Conservation (phyloP, 53 echinoderm and acorn worm species). For the Holothuria leucospilota region DNA sequence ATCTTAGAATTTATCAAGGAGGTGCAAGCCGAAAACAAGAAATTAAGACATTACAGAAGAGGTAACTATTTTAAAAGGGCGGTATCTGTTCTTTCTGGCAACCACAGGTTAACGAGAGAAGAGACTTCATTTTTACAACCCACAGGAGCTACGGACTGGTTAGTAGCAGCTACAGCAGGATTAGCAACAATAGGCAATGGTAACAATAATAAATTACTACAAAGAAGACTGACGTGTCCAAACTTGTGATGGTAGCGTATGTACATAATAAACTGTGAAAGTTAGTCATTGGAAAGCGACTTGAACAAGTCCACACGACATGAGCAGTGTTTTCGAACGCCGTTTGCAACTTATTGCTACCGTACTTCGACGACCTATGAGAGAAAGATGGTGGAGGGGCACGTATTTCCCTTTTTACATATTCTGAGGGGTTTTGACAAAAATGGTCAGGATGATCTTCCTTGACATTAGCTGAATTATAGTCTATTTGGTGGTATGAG, state of each 20-base stretch:
- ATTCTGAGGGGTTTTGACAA: too few relatives aligned
- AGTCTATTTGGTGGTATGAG: too few relatives aligned
- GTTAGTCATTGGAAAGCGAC: too few relatives aligned
- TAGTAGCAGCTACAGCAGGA: constrained; percentile 41
- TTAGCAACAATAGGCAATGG: constrained; percentile 8
- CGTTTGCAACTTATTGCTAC: too few relatives aligned
- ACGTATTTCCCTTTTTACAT: too few relatives aligned
- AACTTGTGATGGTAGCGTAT: constrained; percentile 60
- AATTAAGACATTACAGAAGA: constrained; percentile 64
- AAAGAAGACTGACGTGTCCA: constrained; percentile 89
- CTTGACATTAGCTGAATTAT: too few relatives aligned
- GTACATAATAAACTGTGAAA: background rate
- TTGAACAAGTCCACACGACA: too few relatives aligned
- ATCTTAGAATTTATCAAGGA: constrained; percentile 86
- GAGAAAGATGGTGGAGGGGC: too few relatives aligned
- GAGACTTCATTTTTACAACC: constrained; percentile 33
- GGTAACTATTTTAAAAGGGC: constrained; percentile 83
- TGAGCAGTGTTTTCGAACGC: too few relatives aligned
- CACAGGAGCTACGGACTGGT: constrained; percentile 36
- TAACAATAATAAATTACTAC: constrained; percentile 55
- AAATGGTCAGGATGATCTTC: too few relatives aligned
- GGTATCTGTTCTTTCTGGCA: constrained; percentile 78
- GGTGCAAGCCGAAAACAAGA: constrained; percentile 70
- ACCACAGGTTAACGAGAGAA: constrained; percentile 35
- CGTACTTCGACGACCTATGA: too few relatives aligned